Conservation (phyloP, 2,797 vertebrate species). For the Leptatherina wallacei region DNA sequence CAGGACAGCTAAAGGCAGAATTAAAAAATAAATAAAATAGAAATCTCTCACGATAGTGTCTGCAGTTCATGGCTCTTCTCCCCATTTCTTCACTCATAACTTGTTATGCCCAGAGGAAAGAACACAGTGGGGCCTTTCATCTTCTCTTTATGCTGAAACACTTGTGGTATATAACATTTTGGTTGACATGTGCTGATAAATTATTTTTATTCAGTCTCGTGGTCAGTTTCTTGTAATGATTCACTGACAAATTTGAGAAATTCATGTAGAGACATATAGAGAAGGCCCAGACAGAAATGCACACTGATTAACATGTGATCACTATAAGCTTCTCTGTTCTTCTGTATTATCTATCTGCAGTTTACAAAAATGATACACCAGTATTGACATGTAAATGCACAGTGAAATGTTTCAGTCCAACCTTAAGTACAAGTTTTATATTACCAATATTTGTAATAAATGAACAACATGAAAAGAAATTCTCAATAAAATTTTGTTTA, state of each 20-base stretch:
- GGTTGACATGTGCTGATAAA: constrained; percentile 28
- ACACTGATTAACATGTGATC: constrained; percentile 15
- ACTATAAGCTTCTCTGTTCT: constrained; percentile 35
- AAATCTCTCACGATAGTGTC: constrained; percentile 6
- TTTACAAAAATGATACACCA: constrained; percentile 30
- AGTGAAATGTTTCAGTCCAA: constrained; percentile 27
- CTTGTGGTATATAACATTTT: constrained; percentile 39
- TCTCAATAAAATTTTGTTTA: constrained; percentile 74
- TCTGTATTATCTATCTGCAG: constrained; percentile 15
- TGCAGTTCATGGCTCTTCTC: constrained; percentile 19
- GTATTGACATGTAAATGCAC: constrained; percentile 31
- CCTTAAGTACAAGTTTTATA: constrained; percentile 63
- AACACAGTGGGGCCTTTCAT: constrained; percentile 28
- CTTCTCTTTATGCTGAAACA: constrained; percentile 48
- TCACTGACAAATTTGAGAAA: constrained; percentile 8
- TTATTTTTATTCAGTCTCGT: constrained; percentile 18
- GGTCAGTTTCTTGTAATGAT: constrained; percentile 15
- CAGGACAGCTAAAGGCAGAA: constrained; percentile 85
- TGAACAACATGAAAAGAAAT: constrained; percentile 50
- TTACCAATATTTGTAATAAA: constrained; percentile 68
- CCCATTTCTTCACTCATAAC: constrained; percentile 21
- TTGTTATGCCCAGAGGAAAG: constrained; percentile 7
- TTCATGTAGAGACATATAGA: constrained; percentile 21
- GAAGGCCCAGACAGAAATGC: constrained; percentile 5
- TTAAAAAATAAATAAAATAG: not conserved